Percentiles rank a stretch among this genome's conserved stretches.
phyloP scores from a whole-genome alignment of 2,797 vertebrate genomes.

The Hozukius guyotensis region DNA sequence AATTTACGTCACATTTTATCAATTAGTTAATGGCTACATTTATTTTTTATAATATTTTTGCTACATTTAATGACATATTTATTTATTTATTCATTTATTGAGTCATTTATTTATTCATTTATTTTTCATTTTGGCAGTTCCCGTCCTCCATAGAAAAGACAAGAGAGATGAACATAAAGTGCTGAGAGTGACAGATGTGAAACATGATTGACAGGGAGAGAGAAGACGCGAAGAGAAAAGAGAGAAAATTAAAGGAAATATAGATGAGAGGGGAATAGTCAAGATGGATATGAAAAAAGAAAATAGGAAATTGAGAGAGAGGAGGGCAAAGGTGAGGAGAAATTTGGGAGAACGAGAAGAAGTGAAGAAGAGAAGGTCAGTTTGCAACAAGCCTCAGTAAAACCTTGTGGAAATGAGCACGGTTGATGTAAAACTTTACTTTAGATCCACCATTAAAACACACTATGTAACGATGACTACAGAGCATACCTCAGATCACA shows the following conservation, averaged over 20 bases:
- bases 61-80: too few species aligned
- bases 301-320: background rate
- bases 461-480: background rate
- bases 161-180: constrained; percentile 15
- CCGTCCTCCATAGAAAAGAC: background rate
- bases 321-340: background rate
- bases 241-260: background rate
- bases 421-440: background rate
- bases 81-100: too few species aligned
- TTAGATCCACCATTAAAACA: background rate
- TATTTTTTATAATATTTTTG: too few species aligned
- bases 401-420: background rate
- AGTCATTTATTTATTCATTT: too few species aligned
- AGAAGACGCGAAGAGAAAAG: background rate
- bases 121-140: too few species aligned
- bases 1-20: too few species aligned
- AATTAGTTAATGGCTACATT: too few species aligned
- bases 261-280: background rate
- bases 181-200: constrained; percentile 12
- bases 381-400: background rate
- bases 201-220: background rate
- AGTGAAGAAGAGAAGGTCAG: constrained; percentile 9
- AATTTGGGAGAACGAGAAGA: background rate
- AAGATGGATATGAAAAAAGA: background rate
- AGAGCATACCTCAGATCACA: constrained; percentile 27